Conservation (phyloP, 2,797 vertebrate species). For the Orestias chungarensis region DNA sequence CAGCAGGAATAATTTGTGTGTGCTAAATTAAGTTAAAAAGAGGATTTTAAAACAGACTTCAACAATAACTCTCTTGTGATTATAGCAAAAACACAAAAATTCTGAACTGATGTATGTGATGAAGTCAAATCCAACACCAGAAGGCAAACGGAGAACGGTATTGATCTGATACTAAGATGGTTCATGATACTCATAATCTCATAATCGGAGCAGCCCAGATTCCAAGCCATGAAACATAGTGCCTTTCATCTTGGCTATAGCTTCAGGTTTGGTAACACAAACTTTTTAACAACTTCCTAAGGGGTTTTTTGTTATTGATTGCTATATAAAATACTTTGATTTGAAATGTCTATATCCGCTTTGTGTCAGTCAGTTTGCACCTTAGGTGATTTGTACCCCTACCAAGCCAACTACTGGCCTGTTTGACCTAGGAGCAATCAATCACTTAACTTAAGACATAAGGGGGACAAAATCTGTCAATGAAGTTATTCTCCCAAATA, state of each 20-base stretch:
- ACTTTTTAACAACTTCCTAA: too few species aligned
- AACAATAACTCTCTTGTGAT: background rate
- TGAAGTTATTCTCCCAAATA: too few species aligned
- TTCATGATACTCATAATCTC: constrained; percentile 1
- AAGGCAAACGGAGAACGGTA: background rate
- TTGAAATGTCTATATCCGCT: background rate
- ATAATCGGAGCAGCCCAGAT: background rate
- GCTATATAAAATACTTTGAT: background rate
- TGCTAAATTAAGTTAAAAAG: constrained; percentile 1
- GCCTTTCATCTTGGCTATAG: background rate
- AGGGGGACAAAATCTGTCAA: background rate
- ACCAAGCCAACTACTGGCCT: background rate
- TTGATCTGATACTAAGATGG: constrained; percentile 7
- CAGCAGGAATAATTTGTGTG: background rate
- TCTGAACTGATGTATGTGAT: background rate
- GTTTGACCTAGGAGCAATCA: background rate
- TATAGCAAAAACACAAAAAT: background rate
- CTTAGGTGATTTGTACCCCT: background rate
- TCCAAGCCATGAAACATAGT: background rate
- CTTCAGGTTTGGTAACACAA: background rate
- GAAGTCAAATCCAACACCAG: background rate
- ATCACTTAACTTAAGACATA: background rate
- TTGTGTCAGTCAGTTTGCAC: background rate
- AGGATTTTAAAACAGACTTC: background rate
- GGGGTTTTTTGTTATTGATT: background rate